phyloP scores from a whole-genome alignment of 2,888 invertebrate species.

The Synergus laeviventris region DNA sequence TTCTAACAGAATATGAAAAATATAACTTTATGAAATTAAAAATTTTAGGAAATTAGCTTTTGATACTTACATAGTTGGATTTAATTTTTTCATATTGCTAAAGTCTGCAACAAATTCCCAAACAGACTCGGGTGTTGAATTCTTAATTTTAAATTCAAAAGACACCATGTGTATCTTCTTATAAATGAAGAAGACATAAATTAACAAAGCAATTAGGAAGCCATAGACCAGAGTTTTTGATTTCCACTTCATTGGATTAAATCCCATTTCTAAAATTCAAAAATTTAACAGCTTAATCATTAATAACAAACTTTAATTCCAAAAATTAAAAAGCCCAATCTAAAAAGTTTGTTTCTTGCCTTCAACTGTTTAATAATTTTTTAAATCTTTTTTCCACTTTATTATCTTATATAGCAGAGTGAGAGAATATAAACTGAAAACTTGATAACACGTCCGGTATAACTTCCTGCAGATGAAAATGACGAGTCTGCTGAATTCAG shows the following conservation, averaged over 20 bases:
- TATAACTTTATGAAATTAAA: no score
- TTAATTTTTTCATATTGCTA: constrained; percentile 83
- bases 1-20: neutral
- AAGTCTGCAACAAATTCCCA: constrained; percentile 89
- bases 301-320: neutral
- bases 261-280: constrained; percentile 57
- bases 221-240: constrained; percentile 61
- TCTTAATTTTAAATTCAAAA: constrained; percentile 77
- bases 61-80: constrained; percentile 84
- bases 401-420: neutral
- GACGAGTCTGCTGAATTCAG: neutral
- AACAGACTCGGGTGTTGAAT: constrained; percentile 79
- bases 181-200: constrained; percentile 65
- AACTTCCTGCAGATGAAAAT: neutral
- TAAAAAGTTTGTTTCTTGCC: neutral
- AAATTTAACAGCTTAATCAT: neutral
- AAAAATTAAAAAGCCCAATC: neutral
- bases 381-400: neutral
- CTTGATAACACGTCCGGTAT: neutral
- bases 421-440: neutral
- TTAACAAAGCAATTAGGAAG: constrained; percentile 52
- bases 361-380: neutral
- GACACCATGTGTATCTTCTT: constrained; percentile 64
- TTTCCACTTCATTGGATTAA: constrained; percentile 73
- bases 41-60: constrained; percentile 32